These are phyloP conservation scores for Pammene aurita DNA, from an alignment of 2,888 invertebrate species.

Conservation along the genomic window DNA sequence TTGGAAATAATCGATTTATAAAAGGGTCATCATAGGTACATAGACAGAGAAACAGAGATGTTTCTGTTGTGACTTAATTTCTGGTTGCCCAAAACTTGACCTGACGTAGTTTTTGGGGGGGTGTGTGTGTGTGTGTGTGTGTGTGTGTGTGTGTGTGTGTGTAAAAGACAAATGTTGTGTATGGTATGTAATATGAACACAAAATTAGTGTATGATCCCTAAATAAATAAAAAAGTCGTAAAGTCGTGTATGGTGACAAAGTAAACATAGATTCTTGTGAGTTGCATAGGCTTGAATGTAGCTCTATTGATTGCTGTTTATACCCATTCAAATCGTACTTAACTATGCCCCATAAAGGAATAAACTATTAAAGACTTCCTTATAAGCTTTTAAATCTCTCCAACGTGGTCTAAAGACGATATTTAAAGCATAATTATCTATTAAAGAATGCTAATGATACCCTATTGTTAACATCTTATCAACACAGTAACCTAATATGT, in stretches of 20 bases:
- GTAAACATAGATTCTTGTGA: not conserved
- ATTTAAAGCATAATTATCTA: slow-evolving; percentile 31
- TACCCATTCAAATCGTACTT: not conserved
- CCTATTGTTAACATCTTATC: slow-evolving; percentile 35
- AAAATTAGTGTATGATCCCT: too few species aligned
- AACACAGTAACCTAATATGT: slow-evolving; percentile 38
- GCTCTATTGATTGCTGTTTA: not conserved
- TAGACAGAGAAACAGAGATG: too few species aligned
- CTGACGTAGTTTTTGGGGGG: too few species aligned
- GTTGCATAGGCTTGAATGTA: not conserved
- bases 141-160: too few species aligned
- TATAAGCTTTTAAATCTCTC: slow-evolving; percentile 23
- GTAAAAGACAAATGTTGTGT: too few species aligned
- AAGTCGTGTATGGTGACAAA: not conserved
- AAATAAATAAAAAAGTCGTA: too few species aligned
- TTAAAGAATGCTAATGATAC: slow-evolving; percentile 35
- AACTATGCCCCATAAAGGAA: not conserved
- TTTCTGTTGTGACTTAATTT: too few species aligned
- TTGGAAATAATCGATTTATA: too few species aligned
- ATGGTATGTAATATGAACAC: too few species aligned
- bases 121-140: too few species aligned
- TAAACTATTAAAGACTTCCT: slow-evolving; percentile 8
- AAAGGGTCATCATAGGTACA: too few species aligned
- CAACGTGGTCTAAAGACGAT: slow-evolving; percentile 17
- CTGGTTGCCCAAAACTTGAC: too few species aligned